Evolutionary conservation across 2,888 invertebrate genomes (phyloP), one percentile per base, ranked within the genome.

Genomic region (Melinaea menophilus): DNA sequence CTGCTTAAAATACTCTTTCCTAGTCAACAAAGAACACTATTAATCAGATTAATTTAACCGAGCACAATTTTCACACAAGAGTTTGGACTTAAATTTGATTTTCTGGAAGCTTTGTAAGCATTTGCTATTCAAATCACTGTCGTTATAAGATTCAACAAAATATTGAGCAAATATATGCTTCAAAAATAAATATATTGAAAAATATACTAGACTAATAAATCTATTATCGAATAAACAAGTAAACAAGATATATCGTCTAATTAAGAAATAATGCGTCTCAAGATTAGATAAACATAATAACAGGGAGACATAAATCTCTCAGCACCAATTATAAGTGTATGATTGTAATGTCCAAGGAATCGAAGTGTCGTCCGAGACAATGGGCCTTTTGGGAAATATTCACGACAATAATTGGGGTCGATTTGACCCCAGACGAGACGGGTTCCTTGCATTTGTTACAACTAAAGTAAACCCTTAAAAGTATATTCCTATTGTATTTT

Each of bases 241-340:
- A 65, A 63, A 65, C 63, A 61, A 35, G 57, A 65, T 63, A 63
- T 63, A 59, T 62, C 67, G 63, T 62, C 65, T 62, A 59, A 63
- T 67, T 65, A 67, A 67, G 55, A 59, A 70, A 68, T 75, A 75
- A 74, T 75, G 75, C 70, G 68, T 47, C 58, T 73, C 72, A 73
- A 88, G 88, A 88, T 88, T 83, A 88, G 88, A 88, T 88, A 88
- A 85, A 76, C 81, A 78, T 77, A 79, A 82, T 86, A 75, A 80
- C 77, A 73, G 72, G 71, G 76, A 78, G 85, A 85, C 82, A 81
- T 88, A 88, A 86, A 88, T 88, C 86, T 88, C 80, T 79, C 72
- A 71, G 68, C 72, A 69, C 73, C 77, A 77, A 77, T 76, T 76
- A 76, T 75, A 73, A 69, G 69, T 77, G 77, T 84, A 86, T 87